Percentiles rank a stretch among this genome's conserved stretches.
These are phyloP conservation scores for Lepidochrysops patricia DNA, from an alignment of 2,888 invertebrate species.

Conservation along the genomic window DNA sequence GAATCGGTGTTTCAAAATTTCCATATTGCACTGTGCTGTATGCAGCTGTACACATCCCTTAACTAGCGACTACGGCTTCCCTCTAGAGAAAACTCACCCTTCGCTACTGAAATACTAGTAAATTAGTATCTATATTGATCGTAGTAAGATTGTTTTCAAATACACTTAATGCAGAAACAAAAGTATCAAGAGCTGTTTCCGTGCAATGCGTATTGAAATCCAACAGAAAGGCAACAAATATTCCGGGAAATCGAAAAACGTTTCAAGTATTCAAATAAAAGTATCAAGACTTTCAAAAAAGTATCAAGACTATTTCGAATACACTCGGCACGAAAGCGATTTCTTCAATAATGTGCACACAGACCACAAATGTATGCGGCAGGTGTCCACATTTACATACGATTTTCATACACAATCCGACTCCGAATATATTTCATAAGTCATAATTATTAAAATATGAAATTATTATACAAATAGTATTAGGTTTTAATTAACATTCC, in stretches of 20 bases:
- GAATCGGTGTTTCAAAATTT: no score
- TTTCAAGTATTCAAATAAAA: not conserved
- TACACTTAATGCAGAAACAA: no score
- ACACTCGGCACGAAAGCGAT: not conserved
- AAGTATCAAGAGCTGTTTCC: not conserved
- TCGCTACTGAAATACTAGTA: no score
- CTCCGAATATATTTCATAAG: conserved; percentile 18
- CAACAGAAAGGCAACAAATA: not conserved
- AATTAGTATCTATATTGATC: no score
- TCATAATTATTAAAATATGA: not conserved
- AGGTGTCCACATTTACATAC: conserved; percentile 73
- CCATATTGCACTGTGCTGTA: no score
- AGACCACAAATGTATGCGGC: conserved; percentile 62
- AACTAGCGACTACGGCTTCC: no score
- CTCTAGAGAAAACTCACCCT: no score
- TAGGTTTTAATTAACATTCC: not conserved
- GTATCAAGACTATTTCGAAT: conserved; percentile 3
- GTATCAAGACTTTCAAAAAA: not conserved
- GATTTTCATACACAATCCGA: conserved; percentile 61
- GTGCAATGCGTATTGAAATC: not conserved
- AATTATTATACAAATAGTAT: not conserved
- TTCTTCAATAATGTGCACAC: conserved; percentile 9
- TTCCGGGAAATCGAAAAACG: not conserved
- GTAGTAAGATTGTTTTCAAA: no score
- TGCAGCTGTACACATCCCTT: no score